A percentile compares a stretch with the other conserved stretches of the same genome.
These are phyloP conservation scores for Meteorus sp. DNA, from an alignment of 1,140 invertebrate species.

Conservation along the genomic window DNA sequence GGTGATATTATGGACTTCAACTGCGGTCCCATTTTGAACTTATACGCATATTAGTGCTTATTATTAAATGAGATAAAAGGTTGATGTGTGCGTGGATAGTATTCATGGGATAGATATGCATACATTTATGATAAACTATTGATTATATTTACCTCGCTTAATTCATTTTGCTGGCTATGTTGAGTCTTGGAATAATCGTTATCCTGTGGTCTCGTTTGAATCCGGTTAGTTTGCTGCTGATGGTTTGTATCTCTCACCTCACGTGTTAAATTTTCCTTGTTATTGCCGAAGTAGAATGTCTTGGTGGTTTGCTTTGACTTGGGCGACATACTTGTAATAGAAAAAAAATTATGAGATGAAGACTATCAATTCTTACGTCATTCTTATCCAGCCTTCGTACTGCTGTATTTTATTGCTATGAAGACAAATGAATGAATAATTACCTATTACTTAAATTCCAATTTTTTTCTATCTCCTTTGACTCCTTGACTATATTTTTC, in stretches of 20 bases:
- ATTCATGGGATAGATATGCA: too few relatives aligned
- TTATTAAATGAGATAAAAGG: too few relatives aligned
- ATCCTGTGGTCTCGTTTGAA: slow-evolving; percentile 26
- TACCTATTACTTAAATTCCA: slow-evolving; percentile 32
- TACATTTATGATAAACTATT: slow-evolving; percentile 13
- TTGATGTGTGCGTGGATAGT: too few relatives aligned
- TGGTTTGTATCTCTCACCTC: slow-evolving; percentile 55
- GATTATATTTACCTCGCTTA: slow-evolving; percentile 42
- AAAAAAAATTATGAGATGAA: too few relatives aligned
- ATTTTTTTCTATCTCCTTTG: slow-evolving; percentile 34
- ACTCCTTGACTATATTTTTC: slow-evolving; percentile 32
- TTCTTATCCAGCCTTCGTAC: too few relatives aligned
- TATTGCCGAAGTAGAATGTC: slow-evolving; percentile 80
- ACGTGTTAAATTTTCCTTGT: slow-evolving; percentile 55
- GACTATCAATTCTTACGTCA: too few relatives aligned
- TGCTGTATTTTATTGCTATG: too few relatives aligned
- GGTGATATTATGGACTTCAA: too few relatives aligned
- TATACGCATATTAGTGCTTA: too few relatives aligned
- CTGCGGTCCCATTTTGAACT: too few relatives aligned
- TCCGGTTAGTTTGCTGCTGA: slow-evolving; percentile 34
- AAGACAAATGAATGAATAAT: too few relatives aligned
- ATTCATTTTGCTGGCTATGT: slow-evolving; percentile 25
- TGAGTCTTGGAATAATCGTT: slow-evolving; percentile 24
- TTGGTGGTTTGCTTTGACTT: slow-evolving; percentile 60
- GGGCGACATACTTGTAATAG: slow-evolving; percentile 25